A percentile compares a stretch with the other conserved stretches of the same genome.
phyloP scores from a whole-genome alignment of 92 coral and sea anemone species.

The Porites evermanni region DNA sequence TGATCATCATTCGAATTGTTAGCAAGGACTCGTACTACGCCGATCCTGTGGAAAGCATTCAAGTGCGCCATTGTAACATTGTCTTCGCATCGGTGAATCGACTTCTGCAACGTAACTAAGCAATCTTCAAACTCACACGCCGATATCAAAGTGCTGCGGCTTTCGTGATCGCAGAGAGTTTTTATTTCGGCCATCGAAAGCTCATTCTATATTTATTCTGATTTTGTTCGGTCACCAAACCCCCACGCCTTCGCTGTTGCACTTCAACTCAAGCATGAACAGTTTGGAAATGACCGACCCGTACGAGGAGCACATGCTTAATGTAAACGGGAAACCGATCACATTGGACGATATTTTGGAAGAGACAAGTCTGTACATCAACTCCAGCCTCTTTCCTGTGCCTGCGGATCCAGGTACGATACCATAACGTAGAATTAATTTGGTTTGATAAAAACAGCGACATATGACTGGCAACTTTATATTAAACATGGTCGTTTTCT shows the following conservation, averaged over 20 bases:
- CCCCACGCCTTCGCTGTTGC: background rate
- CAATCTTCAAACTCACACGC: background rate
- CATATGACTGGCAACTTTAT: too few relatives aligned
- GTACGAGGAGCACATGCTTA: conserved; percentile 20
- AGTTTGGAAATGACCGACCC: conserved; percentile 27
- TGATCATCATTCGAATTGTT: conserved; percentile 13
- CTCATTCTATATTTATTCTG: background rate
- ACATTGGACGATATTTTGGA: conserved; percentile 41
- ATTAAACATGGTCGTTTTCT: too few relatives aligned
- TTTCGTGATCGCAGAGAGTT: background rate
- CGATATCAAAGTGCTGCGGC: background rate
- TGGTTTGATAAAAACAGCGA: background rate
- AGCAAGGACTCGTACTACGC: background rate
- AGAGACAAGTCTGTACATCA: conserved; percentile 28
- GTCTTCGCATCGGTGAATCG: background rate
- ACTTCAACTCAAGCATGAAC: conserved; percentile 9
- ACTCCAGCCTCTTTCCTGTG: conserved; percentile 8
- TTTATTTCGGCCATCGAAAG: background rate
- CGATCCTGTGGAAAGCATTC: background rate
- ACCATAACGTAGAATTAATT: background rate
- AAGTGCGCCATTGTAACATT: background rate
- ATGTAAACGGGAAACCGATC: conserved; percentile 32
- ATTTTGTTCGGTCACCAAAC: background rate
- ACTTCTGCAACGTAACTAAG: background rate
- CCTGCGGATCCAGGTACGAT: conserved; percentile 25